These are phyloP conservation scores for Willisornis vidua DNA, from an alignment of 2,113 vertebrate genomes.

Conservation along the genomic window DNA sequence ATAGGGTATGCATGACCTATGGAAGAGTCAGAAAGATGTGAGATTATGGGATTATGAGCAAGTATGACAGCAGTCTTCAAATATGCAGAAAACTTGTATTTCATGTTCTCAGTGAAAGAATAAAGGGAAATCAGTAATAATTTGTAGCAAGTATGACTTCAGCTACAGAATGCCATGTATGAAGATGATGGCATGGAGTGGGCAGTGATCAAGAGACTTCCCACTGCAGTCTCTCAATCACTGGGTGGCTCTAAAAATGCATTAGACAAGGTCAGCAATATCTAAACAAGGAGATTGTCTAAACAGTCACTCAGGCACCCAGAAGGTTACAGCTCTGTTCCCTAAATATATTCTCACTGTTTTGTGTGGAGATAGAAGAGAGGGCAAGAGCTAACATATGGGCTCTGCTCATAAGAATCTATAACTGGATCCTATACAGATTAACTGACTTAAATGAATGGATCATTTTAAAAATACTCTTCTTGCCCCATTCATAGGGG, in stretches of 20 bases:
- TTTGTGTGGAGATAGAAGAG: not conserved
- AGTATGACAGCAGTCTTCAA: not conserved
- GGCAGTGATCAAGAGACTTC: too few relatives aligned
- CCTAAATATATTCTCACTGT: not conserved
- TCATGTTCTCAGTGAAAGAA: not conserved
- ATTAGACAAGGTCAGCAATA: not conserved
- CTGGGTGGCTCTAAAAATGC: not conserved
- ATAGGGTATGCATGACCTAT: not conserved
- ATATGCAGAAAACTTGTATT: not conserved
- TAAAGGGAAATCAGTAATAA: not conserved
- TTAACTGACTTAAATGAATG: not conserved
- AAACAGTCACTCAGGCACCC: not conserved
- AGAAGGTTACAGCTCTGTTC: not conserved
- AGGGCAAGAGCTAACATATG: not conserved
- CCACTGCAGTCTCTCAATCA: not conserved
- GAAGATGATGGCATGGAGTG: not conserved
- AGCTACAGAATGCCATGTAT: not conserved
- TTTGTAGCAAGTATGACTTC: not conserved
- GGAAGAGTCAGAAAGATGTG: not conserved
- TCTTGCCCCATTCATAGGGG: not conserved
- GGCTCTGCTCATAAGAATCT: not conserved
- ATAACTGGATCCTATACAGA: not conserved
- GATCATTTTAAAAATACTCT: not conserved
- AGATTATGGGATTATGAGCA: not conserved
- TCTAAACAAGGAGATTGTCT: not conserved